Base-by-base conservation (phyloP, 2,888 invertebrate genomes). In the Stegophylla sp. region DNA sequence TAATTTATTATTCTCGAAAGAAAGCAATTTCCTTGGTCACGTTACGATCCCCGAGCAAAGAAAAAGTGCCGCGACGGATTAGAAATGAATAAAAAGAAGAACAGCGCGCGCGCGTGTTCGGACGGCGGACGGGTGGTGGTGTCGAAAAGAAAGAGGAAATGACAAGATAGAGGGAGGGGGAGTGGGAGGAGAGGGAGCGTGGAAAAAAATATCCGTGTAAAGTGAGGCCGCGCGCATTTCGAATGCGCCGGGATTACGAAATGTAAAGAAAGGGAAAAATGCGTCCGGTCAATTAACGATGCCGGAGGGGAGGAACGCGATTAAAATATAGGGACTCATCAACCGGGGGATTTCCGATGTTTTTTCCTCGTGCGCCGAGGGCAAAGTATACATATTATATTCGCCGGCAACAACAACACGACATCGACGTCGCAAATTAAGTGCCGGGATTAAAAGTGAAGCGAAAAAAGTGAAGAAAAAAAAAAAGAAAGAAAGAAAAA, bases 211-310 rank as follows among this genome's bases (percentile, higher is more conserved):
- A 59, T 34, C 69, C 59, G 67, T 34, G 53, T 69, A 51, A 34
- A 48, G 20, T 15, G 34, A 20, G 61, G 56, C 61, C 34, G 69
- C 59, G 34, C 48, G 71, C 41, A 59, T 79, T 79, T 79, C 0
- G 71, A 79, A 79, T 61, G 71, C 56, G 20, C 34, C 34, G 69
- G 69, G 79, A 79, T 79, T 79, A 79, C 41, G 69, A 41, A 79
- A 79, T 71, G 79, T 51, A 71, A 79, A 71, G 79, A 82, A 82
- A 82, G 82, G 73, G 82, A 75, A 83, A 82, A 82, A 82, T 20
- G 67, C 73, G 66, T 73, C 73, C 45, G 66, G 82, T 74, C 75
- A 75, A 67, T 73, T 75, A 82, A 73, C 73, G 82, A 76, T 34
- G 71, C 43, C 69, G 61, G 61, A 51, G 82, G 7, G 34, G 34